Base-by-base conservation (phyloP, 2,888 invertebrate genomes). In the Salpingus planirostris region DNA sequence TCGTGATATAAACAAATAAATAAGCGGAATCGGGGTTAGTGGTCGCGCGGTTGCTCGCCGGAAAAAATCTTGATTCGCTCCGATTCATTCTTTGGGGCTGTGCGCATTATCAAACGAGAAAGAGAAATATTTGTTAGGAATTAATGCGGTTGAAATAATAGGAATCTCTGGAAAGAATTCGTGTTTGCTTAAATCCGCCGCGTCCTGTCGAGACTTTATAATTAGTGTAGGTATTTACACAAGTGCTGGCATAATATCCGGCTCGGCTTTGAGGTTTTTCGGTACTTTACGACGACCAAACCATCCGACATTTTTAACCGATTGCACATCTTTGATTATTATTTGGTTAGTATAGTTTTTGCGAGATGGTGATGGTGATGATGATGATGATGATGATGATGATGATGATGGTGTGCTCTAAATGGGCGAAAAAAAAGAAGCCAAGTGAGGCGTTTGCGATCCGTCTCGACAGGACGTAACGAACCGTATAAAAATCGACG, bases 401-500 rank as follows among this genome's bases (percentile, higher is more conserved):
- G n/a, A n/a, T n/a, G n/a, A n/a, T n/a, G n/a, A n/a, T n/a, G n/a
- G n/a, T n/a, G n/a, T n/a, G n/a, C n/a, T n/a, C n/a, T n/a, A n/a
- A n/a, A n/a, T n/a, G n/a, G n/a, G n/a, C n/a, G n/a, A n/a, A n/a
- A n/a, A n/a, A n/a, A n/a, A n/a, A n/a, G n/a, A n/a, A 21, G 29
- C 28, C 29, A 34, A 29, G 15, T 35, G 30, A 35, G 35, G 30
- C 30, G 35, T 30, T 35, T 35, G 29, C 35, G 23, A 35, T 35
- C 26, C 27, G 27, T 37, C 33, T 37, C 29, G 37, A 37, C 37
- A 37, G 37, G 33, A 27, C 30, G 33, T 37, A 37, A 37, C 37
- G 33, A 37, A 37, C 33, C 33, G 37, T 30, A 33, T 37, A 33
- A 37, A 37, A 37, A 33, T 37, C 33, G 33, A 37, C 37, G 33